A percentile compares a stretch with the other conserved stretches of the same genome.
Evolutionary conservation across 2,113 vertebrate genomes (phyloP).

Genomic region (Vidua chalybeata): DNA sequence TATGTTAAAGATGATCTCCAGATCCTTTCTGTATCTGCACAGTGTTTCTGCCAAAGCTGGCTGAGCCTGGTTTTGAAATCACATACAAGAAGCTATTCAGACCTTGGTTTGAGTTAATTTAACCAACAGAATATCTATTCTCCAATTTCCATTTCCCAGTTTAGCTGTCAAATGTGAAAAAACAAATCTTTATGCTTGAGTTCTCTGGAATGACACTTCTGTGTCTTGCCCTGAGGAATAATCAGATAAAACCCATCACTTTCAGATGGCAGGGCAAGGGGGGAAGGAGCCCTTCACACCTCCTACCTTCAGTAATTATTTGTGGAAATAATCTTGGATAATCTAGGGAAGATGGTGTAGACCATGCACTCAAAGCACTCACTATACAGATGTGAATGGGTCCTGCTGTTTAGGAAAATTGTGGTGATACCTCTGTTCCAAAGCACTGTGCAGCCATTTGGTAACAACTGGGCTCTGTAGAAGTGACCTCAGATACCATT

Average conservation of each 20-base stretch:
- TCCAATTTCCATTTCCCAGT: background rate
- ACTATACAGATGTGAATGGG: background rate
- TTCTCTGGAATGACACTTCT: background rate
- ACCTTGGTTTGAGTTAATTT: background rate
- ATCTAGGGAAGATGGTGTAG: background rate
- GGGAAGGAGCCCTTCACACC: background rate
- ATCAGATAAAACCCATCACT: background rate
- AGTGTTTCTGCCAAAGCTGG: slow-evolving; percentile 87
- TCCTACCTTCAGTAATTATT: background rate
- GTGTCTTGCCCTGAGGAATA: background rate
- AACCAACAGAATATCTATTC: background rate
- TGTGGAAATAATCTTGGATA: background rate
- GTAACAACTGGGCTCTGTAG: background rate
- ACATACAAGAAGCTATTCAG: background rate
- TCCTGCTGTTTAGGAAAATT: background rate
- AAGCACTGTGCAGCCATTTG: background rate
- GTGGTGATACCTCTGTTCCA: background rate
- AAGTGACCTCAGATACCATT: background rate
- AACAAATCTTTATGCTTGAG: background rate
- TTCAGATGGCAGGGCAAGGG: background rate
- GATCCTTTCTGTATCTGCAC: slow-evolving; percentile 89
- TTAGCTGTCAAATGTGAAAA: background rate
- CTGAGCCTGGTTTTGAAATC: slow-evolving; percentile 77
- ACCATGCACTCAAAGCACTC: background rate
- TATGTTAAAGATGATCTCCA: slow-evolving; percentile 93